Conservation (phyloP, 2,113 vertebrate genomes). For the Sciurus niger region DNA sequence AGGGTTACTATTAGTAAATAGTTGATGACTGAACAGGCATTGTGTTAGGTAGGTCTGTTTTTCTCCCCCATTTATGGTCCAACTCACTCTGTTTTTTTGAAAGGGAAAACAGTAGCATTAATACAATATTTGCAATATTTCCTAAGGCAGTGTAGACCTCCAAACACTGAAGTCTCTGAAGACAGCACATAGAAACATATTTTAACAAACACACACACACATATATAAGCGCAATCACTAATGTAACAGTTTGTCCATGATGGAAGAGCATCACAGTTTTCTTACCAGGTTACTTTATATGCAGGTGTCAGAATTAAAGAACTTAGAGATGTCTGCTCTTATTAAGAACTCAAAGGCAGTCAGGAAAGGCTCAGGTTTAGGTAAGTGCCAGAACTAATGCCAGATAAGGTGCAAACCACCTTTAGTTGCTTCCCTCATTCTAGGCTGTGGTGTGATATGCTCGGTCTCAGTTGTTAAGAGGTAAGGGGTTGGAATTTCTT, state of each 20-base stretch:
- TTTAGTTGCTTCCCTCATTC: background rate
- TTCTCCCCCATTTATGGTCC: background rate
- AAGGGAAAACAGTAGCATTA: background rate
- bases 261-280: background rate
- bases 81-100: background rate
- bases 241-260: background rate
- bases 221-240: background rate
- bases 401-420: background rate
- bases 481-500: background rate
- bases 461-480: background rate
- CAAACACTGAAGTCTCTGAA: constrained; percentile 23
- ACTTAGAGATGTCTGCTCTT: background rate
- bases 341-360: background rate
- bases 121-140: background rate
- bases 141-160: background rate
- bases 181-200: background rate
- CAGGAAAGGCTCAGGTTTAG: background rate
- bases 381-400: background rate
- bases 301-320: background rate
- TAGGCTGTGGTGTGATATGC: background rate
- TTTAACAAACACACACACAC: background rate
- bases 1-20: constrained; percentile 21
- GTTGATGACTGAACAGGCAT: constrained; percentile 36
- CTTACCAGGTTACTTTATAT: background rate
- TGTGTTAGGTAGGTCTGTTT: background rate